Base-by-base conservation (phyloP, 35 echinoderm and acorn worm genomes). In the Stichopus chloronotus region DNA sequence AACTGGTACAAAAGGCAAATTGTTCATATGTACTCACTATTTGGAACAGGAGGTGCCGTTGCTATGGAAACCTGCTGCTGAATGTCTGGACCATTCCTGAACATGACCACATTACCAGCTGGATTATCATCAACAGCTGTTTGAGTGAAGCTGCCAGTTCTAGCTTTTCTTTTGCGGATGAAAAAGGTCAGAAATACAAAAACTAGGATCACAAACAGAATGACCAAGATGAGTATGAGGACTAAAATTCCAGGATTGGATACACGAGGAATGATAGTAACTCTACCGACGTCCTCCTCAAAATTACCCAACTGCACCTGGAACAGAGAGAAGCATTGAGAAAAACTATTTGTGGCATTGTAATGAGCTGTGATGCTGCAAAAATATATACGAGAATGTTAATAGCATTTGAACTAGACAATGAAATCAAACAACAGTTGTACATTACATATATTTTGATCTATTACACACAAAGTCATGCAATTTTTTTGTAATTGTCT, bases 231-330 rank as follows among this genome's bases (percentile, higher is more conserved):
- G 0, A 22, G 10, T 5, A 93, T 77, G 78, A 76, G 60, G 56
- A 55, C 63, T 14, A 72, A 43, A 25, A 86, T 72, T 10, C 57
- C 60, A 17, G 63, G 53, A 8, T 24, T 53, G 7, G 72, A 53
- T 61, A n/a, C 24, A 20, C 92, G 24, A 12, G 92, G 92, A 56
- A 93, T 43, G 6, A 87, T 54, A 7, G 88, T 55, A 7, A 88
- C 30, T 8, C 82, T 55, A 5, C 84, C 82, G 22, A 78, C 86
- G 56, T 87, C 23, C 58, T 87, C n/a, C 63, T 93, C 17, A 25
- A 55, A 78, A 86, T 88, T 65, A n/a, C 92, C 92, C 68, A 87
- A 78, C 12, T 72, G 72, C 52, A 93, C 84, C 92, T 93, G 61
- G 25, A 69, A 52, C 7, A 43, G 30, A 23, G 8, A 25, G 8